Evolutionary conservation across 2,888 invertebrate species (phyloP), one percentile per base, ranked within the genome.

Genomic region (Mongoloraphidia duomilia): DNA sequence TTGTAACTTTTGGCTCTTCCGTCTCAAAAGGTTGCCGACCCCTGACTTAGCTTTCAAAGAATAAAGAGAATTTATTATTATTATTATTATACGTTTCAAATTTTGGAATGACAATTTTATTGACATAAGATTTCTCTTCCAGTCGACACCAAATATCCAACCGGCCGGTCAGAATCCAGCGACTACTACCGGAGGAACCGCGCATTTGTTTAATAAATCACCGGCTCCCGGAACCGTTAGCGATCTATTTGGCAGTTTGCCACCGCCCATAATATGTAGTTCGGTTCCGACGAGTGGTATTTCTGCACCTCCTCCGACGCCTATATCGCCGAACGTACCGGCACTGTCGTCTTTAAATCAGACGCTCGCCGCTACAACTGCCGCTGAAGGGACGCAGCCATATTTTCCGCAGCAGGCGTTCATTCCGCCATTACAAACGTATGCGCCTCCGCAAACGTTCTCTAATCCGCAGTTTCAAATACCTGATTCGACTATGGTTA

Each of bases 231-330:
- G 47, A n/a, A 48, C 48, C n/a, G 48, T 48, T 10, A 48, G 48
- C 34, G 48, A 48, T 12, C 43, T 48, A 14, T 48, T 48, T 42
- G 48, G 48, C 11, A 48, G 42, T 37, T n/a, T 48, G 38, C 48
- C 48, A 3, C 48, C 48, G 9, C 48, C 48, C 3, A 36, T 48
- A 12, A 45, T 45, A 8, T 26, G 36, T 14, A 36, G 37, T 10
- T 26, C 13, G 8, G 9, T 38, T 17, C 37, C 38, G 13, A 36
- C 45, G 14, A 38, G 36, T 11, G 45, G 45, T 12, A 14, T 33
- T 6, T 38, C 17, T 11, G 45, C 45, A 8, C 45, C 45, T 9
- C 44, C 44, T n/a, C 14, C 45, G 9, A 45, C 45, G n/a, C 35
- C 35, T 9, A 35, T 35, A 11, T 37, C 36, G 14, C 36, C 45